Conservation (phyloP, 2,797 vertebrate species). For the Lepus townsendii region DNA sequence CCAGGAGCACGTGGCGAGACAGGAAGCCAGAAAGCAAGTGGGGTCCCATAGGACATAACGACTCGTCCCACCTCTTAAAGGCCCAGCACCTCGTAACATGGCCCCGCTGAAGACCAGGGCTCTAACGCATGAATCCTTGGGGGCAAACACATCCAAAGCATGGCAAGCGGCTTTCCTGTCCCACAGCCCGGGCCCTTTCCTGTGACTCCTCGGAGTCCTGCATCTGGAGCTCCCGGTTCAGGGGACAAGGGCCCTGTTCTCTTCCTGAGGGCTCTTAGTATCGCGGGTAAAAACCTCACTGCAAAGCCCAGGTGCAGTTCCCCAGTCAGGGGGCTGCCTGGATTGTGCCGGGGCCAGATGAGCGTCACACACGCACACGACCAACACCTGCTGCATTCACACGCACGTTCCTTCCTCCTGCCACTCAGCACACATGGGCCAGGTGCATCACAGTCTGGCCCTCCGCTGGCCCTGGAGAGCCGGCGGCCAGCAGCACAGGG, state of each 20-base stretch:
- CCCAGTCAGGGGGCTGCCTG: rapidly evolving
- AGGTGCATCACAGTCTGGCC: not conserved
- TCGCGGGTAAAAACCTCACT: not conserved
- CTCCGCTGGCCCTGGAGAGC: not conserved
- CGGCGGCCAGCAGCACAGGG: rapidly evolving
- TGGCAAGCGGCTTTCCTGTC: too few relatives aligned
- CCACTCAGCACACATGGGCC: rapidly evolving
- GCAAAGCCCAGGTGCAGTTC: not conserved
- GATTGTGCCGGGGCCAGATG: rapidly evolving
- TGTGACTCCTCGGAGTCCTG: not conserved
- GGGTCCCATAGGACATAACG: too few relatives aligned
- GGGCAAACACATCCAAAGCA: too few relatives aligned
- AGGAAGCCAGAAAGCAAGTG: too few relatives aligned
- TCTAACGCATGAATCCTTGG: too few relatives aligned
- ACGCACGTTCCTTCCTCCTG: rapidly evolving
- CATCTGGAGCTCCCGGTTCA: not conserved
- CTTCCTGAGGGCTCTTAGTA: not conserved
- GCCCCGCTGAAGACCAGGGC: too few relatives aligned
- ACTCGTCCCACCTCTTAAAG: too few relatives aligned
- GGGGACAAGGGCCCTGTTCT: not conserved
- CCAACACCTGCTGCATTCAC: rapidly evolving
- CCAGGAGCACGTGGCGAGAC: too few relatives aligned
- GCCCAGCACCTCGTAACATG: too few relatives aligned
- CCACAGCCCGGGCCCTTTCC: not conserved
- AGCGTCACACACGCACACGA: rapidly evolving